Percentiles rank a stretch among this genome's conserved stretches.
phyloP scores from a whole-genome alignment of 2,888 invertebrate species.

The Lepidocyrtinus sp. region DNA sequence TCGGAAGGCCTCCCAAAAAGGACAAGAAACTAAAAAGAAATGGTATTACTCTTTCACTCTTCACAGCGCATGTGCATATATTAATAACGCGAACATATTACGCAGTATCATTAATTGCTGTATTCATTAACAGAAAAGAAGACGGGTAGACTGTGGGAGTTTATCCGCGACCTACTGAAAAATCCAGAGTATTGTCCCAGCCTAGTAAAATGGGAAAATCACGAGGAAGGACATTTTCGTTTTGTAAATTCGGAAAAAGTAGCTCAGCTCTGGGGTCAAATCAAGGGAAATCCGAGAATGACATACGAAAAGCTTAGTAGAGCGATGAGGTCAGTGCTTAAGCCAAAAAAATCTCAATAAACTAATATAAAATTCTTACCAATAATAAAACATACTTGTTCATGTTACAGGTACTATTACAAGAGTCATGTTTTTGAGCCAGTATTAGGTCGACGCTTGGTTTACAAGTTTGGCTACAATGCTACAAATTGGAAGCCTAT shows the following conservation, averaged over 20 bases:
- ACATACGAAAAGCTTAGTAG: constrained; percentile 93
- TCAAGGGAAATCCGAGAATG: constrained; percentile 91
- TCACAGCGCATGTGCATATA: background rate
- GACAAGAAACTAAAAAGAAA: constrained; percentile 69
- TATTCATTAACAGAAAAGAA: constrained; percentile 71
- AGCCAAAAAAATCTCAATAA: no score
- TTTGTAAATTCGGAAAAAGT: constrained; percentile 90
- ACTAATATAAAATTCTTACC: no score
- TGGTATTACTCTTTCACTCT: constrained; percentile 43
- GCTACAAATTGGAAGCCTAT: constrained; percentile 84
- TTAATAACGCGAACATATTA: background rate
- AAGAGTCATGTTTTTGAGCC: constrained; percentile 82
- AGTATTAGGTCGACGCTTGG: constrained; percentile 82
- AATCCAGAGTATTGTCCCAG: constrained; percentile 84
- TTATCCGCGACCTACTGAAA: constrained; percentile 85
- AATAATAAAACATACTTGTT: constrained; percentile 20
- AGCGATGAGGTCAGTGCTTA: constrained; percentile 83
- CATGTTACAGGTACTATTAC: constrained; percentile 81
- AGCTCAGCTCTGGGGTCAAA: constrained; percentile 88
- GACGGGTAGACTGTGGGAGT: constrained; percentile 82
- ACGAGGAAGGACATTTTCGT: constrained; percentile 86
- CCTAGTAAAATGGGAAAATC: constrained; percentile 91
- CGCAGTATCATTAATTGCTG: background rate
- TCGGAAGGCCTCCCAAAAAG: constrained; percentile 70
- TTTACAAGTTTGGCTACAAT: constrained; percentile 87